Evolutionary conservation across 1,140 invertebrate species (phyloP).

Genomic region (Neocloeon triangulifer): DNA sequence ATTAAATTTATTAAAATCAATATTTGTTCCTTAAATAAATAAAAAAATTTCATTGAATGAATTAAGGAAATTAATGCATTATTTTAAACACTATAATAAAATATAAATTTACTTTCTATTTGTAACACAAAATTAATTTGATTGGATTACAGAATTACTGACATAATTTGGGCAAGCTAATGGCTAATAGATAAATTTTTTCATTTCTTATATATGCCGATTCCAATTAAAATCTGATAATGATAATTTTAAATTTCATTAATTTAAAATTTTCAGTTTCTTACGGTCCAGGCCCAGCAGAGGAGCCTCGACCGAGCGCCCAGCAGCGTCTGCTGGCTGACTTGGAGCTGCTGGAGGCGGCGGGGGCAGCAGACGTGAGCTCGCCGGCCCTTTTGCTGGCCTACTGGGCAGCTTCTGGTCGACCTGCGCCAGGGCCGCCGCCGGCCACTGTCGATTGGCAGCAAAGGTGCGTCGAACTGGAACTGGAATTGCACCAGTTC

Average conservation of each 20-base stretch:
- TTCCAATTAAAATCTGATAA: no score
- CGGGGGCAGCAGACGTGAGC: constrained; percentile 8
- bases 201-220: no score
- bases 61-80: no score
- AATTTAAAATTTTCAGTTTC: background rate
- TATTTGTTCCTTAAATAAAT: no score
- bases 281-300: background rate
- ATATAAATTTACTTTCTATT: no score
- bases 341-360: constrained; percentile 7
- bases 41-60: no score
- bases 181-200: no score
- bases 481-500: constrained; percentile 58
- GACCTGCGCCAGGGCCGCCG: constrained; percentile 10
- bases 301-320: constrained; percentile 17
- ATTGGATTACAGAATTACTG: no score
- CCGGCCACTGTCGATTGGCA: constrained; percentile 44
- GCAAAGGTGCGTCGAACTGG: constrained; percentile 57
- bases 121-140: no score
- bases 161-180: no score
- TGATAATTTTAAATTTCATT: no score
- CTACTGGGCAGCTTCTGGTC: constrained; percentile 11
- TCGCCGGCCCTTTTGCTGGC: constrained; percentile 13
- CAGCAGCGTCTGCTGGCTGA: constrained; percentile 16
- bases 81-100: no score
- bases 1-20: background rate